phyloP scores from a whole-genome alignment of 2,113 vertebrate genomes.

The Marmota flaviventris region DNA sequence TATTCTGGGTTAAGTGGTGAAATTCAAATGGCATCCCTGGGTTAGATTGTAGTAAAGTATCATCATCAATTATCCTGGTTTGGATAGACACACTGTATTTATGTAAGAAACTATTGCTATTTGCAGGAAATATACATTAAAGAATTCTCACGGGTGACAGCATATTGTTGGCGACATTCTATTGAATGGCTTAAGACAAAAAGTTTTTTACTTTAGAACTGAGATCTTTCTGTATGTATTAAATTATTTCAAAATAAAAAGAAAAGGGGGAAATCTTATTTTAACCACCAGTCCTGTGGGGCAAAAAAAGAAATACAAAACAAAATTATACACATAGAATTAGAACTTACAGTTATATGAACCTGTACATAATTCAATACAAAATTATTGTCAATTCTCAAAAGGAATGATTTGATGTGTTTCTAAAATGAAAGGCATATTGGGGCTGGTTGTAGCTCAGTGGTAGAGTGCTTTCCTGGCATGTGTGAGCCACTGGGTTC shows the following conservation, averaged over 20 bases:
- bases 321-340: not conserved
- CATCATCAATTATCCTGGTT: not conserved
- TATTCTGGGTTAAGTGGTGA: not conserved
- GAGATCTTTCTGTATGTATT: not conserved
- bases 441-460: too few relatives aligned
- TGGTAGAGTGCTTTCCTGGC: too few relatives aligned
- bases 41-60: not conserved
- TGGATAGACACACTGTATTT: not conserved
- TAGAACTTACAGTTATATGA: not conserved
- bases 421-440: not conserved
- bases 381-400: constrained; percentile 1
- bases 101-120: not conserved
- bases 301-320: not conserved
- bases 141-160: not conserved
- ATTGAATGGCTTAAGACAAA: constrained; percentile 1
- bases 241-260: constrained; percentile 51
- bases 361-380: not conserved
- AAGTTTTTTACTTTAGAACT: not conserved
- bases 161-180: not conserved
- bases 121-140: not conserved
- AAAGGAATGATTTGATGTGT: not conserved
- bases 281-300: not conserved
- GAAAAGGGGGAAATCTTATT: not conserved
- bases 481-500: too few relatives aligned
- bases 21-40: not conserved